Base-by-base conservation (phyloP, 2,113 vertebrate genomes). In the Nyctereutes procyonoides region DNA sequence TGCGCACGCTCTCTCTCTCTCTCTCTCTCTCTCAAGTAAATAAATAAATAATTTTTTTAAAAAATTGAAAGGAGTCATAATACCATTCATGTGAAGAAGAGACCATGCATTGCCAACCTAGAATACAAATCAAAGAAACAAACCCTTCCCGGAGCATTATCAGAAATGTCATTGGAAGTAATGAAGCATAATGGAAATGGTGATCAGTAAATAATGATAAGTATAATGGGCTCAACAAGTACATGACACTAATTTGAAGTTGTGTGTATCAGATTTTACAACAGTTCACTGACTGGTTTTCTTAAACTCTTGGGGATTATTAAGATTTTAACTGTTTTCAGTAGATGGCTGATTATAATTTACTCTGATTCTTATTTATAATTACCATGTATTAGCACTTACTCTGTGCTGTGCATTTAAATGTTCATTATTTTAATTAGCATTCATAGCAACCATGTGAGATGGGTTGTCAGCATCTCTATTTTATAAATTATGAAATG, bases 341-440 rank as follows among this genome's bases (percentile, higher is more conserved):
- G 8, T 88, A 90, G 48, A 16, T 88, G 13, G 65, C 11, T 51
- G 85, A 76, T 85, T 85, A 60, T 60, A 79, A 97, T 79, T 94
- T 76, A 81, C 30, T 92, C 51, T 87, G 55, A 1, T 48, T 88
- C 22, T 87, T 77, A 71, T 60, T 88, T 85, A 24, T 71, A 82
- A 62, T 88, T 55, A 95, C 63, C 73, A 85, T n/a, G 65, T 67
- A 88, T 30, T 38, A 35, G 8, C 35, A 76, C 11, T 93, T 97
- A 60, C 13, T 91, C 3, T 24, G 19, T 73, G 38, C 48, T 76
- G 60, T 86, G 15, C n/a, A 95, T 93, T 84, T 93, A 24, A 48
- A 19, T 83, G 30, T 35, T 93, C 38, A 69, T 89, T 88, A 71
- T 87, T 96, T 96, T 92, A 79, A 93, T 90, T 87, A 74, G 26